A percentile compares a stretch with the other conserved stretches of the same genome.
These are phyloP conservation scores for Stomorhina lunata DNA, from an alignment of 2,888 invertebrate genomes.

Conservation along the genomic window DNA sequence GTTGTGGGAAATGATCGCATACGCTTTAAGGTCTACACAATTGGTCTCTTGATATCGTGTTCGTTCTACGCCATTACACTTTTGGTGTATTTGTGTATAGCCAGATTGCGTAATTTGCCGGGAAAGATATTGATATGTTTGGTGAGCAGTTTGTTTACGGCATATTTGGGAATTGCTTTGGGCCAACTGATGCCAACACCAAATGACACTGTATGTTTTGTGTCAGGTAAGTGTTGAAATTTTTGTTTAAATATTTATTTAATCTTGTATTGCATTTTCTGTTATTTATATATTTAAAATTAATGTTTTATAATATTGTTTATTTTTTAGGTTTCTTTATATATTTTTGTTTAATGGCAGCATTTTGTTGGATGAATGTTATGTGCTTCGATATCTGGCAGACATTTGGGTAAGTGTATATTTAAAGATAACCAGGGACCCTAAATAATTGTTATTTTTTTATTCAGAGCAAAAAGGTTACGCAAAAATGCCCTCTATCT, in stretches of 20 bases:
- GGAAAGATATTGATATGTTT: slow-evolving; percentile 88
- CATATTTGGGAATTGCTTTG: slow-evolving; percentile 83
- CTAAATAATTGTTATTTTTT: too few relatives aligned
- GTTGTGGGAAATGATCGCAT: slow-evolving; percentile 75
- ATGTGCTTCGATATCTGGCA: slow-evolving; percentile 92
- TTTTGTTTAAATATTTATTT: neutral
- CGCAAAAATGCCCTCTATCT: too few relatives aligned
- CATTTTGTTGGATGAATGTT: slow-evolving; percentile 89
- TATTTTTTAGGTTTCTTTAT: slow-evolving; percentile 83
- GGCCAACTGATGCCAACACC: slow-evolving; percentile 81
- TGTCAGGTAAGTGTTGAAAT: slow-evolving; percentile 80
- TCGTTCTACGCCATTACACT: slow-evolving; percentile 84
- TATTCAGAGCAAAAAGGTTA: too few relatives aligned
- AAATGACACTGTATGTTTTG: slow-evolving; percentile 80
- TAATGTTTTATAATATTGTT: neutral
- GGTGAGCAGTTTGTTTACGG: slow-evolving; percentile 84
- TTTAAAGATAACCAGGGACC: neutral
- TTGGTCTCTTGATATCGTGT: slow-evolving; percentile 83
- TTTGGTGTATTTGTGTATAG: slow-evolving; percentile 84
- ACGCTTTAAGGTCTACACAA: slow-evolving; percentile 76
- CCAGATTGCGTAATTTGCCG: slow-evolving; percentile 86
- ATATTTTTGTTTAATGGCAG: slow-evolving; percentile 85
- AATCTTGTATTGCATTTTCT: neutral
- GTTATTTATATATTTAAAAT: neutral
- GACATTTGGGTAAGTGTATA: slow-evolving; percentile 86